These are phyloP conservation scores for Punctoribates punctum DNA, from an alignment of 2,888 invertebrate genomes.

Conservation along the genomic window DNA sequence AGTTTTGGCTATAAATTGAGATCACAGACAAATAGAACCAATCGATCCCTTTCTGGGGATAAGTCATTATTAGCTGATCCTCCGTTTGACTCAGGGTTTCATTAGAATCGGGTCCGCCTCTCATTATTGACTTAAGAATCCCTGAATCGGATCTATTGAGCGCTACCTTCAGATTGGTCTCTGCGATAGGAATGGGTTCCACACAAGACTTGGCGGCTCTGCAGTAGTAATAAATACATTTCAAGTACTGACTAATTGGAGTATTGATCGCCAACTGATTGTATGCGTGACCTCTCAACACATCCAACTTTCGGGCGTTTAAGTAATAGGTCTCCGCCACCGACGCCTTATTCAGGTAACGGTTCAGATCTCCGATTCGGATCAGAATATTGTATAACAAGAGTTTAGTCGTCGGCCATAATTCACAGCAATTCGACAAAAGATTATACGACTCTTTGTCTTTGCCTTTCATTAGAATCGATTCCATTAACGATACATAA, in stretches of 20 bases:
- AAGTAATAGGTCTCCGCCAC: slow-evolving; percentile 42
- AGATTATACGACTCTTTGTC: slow-evolving; percentile 33
- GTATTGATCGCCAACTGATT: slow-evolving; percentile 44
- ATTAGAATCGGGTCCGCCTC: neutral
- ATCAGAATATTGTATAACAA: slow-evolving; percentile 43
- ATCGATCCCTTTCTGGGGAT: slow-evolving; percentile 38
- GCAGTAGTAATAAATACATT: slow-evolving; percentile 41
- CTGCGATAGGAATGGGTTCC: slow-evolving; percentile 40
- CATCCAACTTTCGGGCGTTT: slow-evolving; percentile 41
- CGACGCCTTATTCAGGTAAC: slow-evolving; percentile 36
- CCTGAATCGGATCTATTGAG: slow-evolving; percentile 32
- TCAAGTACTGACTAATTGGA: slow-evolving; percentile 6
- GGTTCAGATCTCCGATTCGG: slow-evolving; percentile 43
- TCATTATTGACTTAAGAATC: slow-evolving; percentile 24
- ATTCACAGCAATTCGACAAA: neutral
- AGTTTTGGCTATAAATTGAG: slow-evolving; percentile 40
- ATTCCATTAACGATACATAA: slow-evolving; percentile 36
- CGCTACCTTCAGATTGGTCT: slow-evolving; percentile 39
- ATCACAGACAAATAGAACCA: slow-evolving; percentile 45
- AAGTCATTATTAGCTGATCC: slow-evolving; percentile 2
- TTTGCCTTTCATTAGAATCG: slow-evolving; percentile 16
- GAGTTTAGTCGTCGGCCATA: slow-evolving; percentile 10
- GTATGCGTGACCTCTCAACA: slow-evolving; percentile 42
- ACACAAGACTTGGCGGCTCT: slow-evolving; percentile 38
- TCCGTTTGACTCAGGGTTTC: neutral